Base-by-base conservation (phyloP, 2,888 invertebrate species). In the Eucriotettix oculatus region DNA sequence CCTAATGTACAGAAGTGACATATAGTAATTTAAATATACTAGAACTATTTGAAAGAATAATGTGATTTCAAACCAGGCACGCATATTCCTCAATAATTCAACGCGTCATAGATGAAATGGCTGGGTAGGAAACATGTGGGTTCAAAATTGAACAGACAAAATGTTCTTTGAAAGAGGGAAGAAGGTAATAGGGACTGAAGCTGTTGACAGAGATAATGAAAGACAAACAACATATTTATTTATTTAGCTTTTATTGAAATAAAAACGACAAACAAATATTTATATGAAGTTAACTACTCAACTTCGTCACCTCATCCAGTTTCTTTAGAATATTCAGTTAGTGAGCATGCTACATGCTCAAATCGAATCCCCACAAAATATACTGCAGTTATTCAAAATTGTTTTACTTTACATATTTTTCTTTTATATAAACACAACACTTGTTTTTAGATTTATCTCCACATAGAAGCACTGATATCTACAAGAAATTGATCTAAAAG, bases 201-300 rank as follows among this genome's bases (percentile, higher is more conserved):
- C 1, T 14, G 1, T 52, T 14, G n/a, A 10, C 10, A 52, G 7
- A n/a, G n/a, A 7, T n/a, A 54, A 54, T 12, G 12, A 56, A 29
- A 58, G 48, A 40, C 10, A 41, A 53, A 7, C 16, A 60, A 29
- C 16, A 48, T 59, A 48, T 59, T 59, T 52, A 29, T 29, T 29
- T 29, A 29, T 29, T 57, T 61, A 59, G 60, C 64, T 66, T 66
- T 66, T 66, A 66, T 72, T 73, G 67, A 74, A 73, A 73, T 73
- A 73, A 74, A 74, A 74, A 73, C 73, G 73, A 72, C 73, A 73
- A 74, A 73, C 72, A 73, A 63, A 63, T 63, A 59, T 63, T 56
- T 59, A 59, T 61, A 59, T 63, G 58, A 61, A 61, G 60, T 62
- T 61, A 59, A 55, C 44, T 62, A 56, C 41, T 62, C 54, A 60